Evolutionary conservation across 2,797 vertebrate species (phyloP), one percentile per base, ranked within the genome.

Genomic region (Eptatretus atami): DNA sequence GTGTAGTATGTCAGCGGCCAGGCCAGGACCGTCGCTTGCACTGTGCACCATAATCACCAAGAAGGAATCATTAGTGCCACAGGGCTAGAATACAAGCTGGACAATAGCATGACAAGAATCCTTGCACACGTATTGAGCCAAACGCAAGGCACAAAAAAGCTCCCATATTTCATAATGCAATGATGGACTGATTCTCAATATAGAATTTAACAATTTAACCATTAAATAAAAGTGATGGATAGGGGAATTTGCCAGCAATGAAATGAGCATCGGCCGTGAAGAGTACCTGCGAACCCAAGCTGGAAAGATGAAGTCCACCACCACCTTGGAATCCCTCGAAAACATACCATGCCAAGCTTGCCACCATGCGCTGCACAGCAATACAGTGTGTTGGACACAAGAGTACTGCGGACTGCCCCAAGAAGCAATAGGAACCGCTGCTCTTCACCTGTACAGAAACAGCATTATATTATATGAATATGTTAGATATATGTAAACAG

Each of bases 271-370:
- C 57, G 12, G 57, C 57, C 57, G 25, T n/a, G 57, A 12, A n/a
- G 67, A 53, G 70, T 76, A 96, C 92, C 85, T 98, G 92, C 76
- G 84, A 83, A 98, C 94, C 65, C n/a, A n/a, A 96, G 81, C 73
- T 96, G 90, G 72, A 92, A 92, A 84, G 54, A 96, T 86, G 73
- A 93, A 95, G 66, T 96, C 92, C 73, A 98, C 86, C 68, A 98
- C 85, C 69, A 90, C 78, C 70, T 96, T 98, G 73, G 92, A 92
- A 71, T 98, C 90, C 75, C 90, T 95, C 77, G 87, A 94, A 78
- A 94, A 94, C 86, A 98, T 92, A 68, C 92, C 84, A 78, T 98
- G 92, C 92, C 92, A 98, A 98, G 80, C 71, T 98, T 98, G 76
- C 92, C 73, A 98, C 92, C 68, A 96, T 84, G 63, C 92, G 79